Conservation (phyloP, 2,888 invertebrate genomes). For the Oscheius sp. region DNA sequence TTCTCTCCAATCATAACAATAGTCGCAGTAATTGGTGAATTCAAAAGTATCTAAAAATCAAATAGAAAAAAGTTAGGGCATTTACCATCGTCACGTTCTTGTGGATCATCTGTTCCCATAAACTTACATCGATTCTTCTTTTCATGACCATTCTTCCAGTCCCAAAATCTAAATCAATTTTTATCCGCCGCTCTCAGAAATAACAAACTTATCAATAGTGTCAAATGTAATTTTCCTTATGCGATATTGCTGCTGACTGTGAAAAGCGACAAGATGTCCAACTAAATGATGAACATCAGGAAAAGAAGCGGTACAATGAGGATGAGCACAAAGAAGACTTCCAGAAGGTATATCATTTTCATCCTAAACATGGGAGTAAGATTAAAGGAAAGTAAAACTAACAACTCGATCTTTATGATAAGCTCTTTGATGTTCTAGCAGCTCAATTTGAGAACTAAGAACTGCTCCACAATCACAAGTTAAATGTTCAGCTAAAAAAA, state of each 20-base stretch:
- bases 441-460: constrained; percentile 24
- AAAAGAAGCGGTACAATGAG: constrained; percentile 35
- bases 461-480: constrained; percentile 8
- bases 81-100: constrained; percentile 3
- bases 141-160: constrained; percentile 27
- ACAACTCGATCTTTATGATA: constrained; percentile 33
- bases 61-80: not conserved
- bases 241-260: constrained; percentile 36
- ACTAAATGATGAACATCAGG: constrained; percentile 34
- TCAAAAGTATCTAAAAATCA: constrained; percentile 12
- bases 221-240: constrained; percentile 32
- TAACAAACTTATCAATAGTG: constrained; percentile 22
- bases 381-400: not conserved
- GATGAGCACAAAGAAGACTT: constrained; percentile 31
- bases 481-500: not conserved
- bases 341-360: constrained; percentile 14
- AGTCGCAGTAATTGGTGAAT: constrained; percentile 31
- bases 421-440: constrained; percentile 31
- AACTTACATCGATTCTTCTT: constrained; percentile 1
- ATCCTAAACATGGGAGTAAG: not conserved
- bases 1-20: constrained; percentile 34
- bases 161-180: constrained; percentile 17
- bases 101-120: constrained; percentile 22
- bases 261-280: constrained; percentile 38
- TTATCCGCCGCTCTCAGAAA: not conserved